Percentiles rank a stretch among this genome's conserved stretches.
phyloP scores from a whole-genome alignment of 1,140 invertebrate genomes.

The Lepidurus apus region DNA sequence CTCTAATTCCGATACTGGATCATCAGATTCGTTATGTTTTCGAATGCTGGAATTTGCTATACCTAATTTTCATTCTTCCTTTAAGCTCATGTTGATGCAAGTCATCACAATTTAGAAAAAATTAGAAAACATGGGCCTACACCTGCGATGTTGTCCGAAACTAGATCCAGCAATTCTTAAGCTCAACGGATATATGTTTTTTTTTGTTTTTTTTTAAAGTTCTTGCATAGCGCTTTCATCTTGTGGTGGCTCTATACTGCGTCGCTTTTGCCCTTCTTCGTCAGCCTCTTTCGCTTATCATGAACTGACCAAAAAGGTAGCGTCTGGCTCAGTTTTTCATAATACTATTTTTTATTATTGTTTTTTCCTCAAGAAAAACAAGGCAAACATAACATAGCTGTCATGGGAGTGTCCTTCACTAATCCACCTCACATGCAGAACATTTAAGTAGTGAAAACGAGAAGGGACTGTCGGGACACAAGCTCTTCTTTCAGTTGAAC shows the following conservation, averaged over 20 bases:
- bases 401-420: background rate
- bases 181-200: too few species aligned
- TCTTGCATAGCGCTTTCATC: background rate
- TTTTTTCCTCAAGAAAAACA: too few species aligned
- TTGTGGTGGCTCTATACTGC: background rate
- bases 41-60: background rate
- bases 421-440: background rate
- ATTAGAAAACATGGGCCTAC: background rate
- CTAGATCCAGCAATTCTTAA: too few species aligned
- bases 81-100: background rate
- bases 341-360: background rate
- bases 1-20: background rate
- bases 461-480: background rate
- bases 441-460: background rate
- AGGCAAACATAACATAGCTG: background rate
- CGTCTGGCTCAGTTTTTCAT: background rate
- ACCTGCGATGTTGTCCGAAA: too few species aligned
- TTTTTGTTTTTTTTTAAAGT: background rate
- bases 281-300: background rate
- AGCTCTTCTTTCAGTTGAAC: background rate
- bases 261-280: background rate
- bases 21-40: conserved; percentile 4
- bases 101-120: background rate
- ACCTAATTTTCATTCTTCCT: background rate
- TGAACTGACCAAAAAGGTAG: background rate